Evolutionary conservation across 2,888 invertebrate genomes (phyloP).

Genomic region (Ectemnius cavifrons): DNA sequence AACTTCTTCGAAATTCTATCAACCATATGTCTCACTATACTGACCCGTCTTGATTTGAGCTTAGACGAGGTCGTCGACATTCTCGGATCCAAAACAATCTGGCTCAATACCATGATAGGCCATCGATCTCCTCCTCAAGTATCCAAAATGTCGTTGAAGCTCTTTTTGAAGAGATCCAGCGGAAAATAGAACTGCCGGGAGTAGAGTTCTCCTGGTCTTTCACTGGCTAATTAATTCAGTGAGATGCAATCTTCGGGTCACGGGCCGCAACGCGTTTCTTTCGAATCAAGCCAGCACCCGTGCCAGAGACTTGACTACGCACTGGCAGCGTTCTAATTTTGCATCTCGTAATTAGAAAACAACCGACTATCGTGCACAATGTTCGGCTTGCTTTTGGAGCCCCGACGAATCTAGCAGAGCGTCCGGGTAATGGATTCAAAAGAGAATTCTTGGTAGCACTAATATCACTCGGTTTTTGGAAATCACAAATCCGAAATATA

Average conservation of each 20-base stretch:
- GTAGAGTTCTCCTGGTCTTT: conserved; percentile 22
- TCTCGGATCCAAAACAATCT: conserved; percentile 50
- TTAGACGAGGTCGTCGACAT: conserved; percentile 43
- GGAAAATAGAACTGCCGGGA: no score
- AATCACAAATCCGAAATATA: no score
- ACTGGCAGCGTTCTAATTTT: conserved; percentile 37
- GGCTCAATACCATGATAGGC: conserved; percentile 54
- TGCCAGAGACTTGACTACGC: conserved; percentile 16
- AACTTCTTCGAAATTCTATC: no score
- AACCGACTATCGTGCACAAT: background rate
- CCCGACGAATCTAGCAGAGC: no score
- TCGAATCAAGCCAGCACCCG: conserved; percentile 15
- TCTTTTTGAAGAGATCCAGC: background rate
- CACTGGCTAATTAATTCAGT: conserved; percentile 22
- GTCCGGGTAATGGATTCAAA: no score
- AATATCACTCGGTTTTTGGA: no score
- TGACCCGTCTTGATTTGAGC: conserved; percentile 59
- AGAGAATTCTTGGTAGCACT: no score
- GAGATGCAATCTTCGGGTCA: conserved; percentile 29
- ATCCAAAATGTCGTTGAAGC: conserved; percentile 17
- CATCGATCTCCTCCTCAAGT: conserved; percentile 21
- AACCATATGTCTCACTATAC: background rate
- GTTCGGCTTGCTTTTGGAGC: no score
- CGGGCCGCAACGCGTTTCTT: conserved; percentile 30
- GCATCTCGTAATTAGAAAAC: conserved; percentile 36